Base-by-base conservation (phyloP, 2,113 vertebrate genomes). In the Coryphaenoides rupestris region DNA sequence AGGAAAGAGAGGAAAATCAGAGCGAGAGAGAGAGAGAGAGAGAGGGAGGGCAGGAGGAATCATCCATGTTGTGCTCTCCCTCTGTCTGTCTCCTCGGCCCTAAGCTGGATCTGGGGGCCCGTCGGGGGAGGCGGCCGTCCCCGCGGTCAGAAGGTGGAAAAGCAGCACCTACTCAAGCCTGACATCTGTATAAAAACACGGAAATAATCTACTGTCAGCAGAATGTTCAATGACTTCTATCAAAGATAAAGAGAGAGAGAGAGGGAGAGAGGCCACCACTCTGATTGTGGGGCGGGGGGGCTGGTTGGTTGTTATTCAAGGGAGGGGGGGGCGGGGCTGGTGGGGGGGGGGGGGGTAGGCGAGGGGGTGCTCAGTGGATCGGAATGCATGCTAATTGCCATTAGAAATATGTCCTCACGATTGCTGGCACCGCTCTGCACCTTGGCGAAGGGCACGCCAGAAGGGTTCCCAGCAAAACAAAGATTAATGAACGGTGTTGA, bases 381-480 rank as follows among this genome's bases (percentile, higher is more conserved):
- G 95, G 94, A 97, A 97, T 96, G 93, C 93, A 92, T 95, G 94
- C 91, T 96, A 96, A 95, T 95, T 94, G 95, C 90, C 90, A 87
- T 93, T 92, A 84, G 87, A 89, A 91, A 87, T 86, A 88, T 88
- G 88, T 80, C 81, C 86, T 86, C 72, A 84, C 76, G 67, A 79
- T 83, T 86, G 83, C 86, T 89, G 89, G 87, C 87, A 81, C 79
- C 66, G 81, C 82, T 74, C 77, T 59, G 72, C 79, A 91, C 87
- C 86, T 88, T 86, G 78, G 84, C 70, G 72, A 86, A 87, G 81
- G 83, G 84, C 80, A 80, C 75, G 86, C 82, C 85, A 86, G 84
- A 82, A 77, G 76, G 82, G 75, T 70, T 76, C 77, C 24, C 56
- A 70, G 77, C 64, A 81, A 89, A 87, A 87, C 83, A 81, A 84